A percentile compares a stretch with the other conserved stretches of the same genome.
Evolutionary conservation across 1,140 invertebrate species (phyloP).

Genomic region (Diabrotica virgifera): DNA sequence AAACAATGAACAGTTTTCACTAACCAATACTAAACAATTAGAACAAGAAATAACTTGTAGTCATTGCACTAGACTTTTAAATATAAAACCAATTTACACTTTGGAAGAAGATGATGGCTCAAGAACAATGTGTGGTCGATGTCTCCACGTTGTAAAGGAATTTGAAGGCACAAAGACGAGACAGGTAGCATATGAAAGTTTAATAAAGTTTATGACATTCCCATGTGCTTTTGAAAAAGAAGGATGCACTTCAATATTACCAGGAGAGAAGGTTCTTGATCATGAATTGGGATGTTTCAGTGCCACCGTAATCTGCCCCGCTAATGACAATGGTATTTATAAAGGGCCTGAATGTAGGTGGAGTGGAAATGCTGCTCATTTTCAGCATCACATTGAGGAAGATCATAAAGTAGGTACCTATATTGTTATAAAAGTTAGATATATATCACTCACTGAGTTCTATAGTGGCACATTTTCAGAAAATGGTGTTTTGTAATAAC

Average conservation of each 20-base stretch:
- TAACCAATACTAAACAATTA: constrained; percentile 17
- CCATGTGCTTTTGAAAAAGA: constrained; percentile 25
- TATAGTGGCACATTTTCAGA: no score
- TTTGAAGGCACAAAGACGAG: constrained; percentile 3
- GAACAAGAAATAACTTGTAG: constrained; percentile 19
- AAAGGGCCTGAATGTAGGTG: constrained; percentile 19
- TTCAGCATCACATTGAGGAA: no score
- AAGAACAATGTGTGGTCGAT: constrained; percentile 25
- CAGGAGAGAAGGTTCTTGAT: constrained; percentile 15
- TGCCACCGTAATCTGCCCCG: constrained; percentile 17
- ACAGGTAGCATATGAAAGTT: constrained; percentile 23
- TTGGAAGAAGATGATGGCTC: constrained; percentile 9
- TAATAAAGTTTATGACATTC: constrained; percentile 22
- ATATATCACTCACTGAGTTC: no score
- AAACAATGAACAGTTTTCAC: constrained; percentile 17
- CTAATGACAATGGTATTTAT: constrained; percentile 18
- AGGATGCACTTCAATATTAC: constrained; percentile 22
- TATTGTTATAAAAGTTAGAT: background rate
- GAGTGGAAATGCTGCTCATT: constrained; percentile 13
- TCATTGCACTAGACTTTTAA: constrained; percentile 22
- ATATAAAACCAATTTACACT: constrained; percentile 24
- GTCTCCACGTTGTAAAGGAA: background rate
- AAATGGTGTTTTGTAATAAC: no score
- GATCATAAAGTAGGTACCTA: no score
- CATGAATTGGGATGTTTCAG: constrained; percentile 27